Evolutionary conservation across 2,888 invertebrate genomes (phyloP), one percentile per base, ranked within the genome.

Genomic region (Trichopoda pennipes): DNA sequence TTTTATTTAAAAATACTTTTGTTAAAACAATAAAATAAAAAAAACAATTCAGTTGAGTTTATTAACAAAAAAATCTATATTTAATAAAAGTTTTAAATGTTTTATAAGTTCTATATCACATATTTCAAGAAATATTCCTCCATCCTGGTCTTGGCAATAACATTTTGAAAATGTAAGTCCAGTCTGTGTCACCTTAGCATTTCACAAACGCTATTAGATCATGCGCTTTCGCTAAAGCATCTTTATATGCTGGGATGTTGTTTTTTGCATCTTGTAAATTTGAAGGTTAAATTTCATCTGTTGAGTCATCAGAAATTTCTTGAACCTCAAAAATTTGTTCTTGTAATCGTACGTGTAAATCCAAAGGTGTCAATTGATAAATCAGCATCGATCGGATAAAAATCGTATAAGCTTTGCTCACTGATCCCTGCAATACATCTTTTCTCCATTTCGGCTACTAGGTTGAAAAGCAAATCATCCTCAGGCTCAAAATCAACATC

Each of bases 161-260:
- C 51, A 51, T 7, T 12, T 23, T 51, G 21, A 51, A 51, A 51
- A 51, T 51, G 17, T 23, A 51, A 21, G 14, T 51, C 51, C 1
- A 51, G 21, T 35, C 32, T 32, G 55, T 32, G 32, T 32, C 32
- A 55, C 4, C 32, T 55, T 55, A 32, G 32, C 32, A 16, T 56
- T 56, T 56, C 35, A 4, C 19, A 56, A 35, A 56, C 10, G 10
- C 35, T 56, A 35, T 56, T 17, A 56, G 16, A 56, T 56, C 56
- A 16, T 21, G 19, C 38, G 38, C 14, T 58, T 58, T 42, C 12
- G 23, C 28, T 28, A 55, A 60, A 3, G 42, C 58, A 2, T 60
- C 42, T 60, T 60, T 42, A 42, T 60, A 42, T 58, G 58, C 38
- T 38, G 23, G 8, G 58, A 38, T 58, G 58, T 58, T 58, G 12